Conservation (phyloP, 2,888 invertebrate genomes). For the Chloroclysta siterata region DNA sequence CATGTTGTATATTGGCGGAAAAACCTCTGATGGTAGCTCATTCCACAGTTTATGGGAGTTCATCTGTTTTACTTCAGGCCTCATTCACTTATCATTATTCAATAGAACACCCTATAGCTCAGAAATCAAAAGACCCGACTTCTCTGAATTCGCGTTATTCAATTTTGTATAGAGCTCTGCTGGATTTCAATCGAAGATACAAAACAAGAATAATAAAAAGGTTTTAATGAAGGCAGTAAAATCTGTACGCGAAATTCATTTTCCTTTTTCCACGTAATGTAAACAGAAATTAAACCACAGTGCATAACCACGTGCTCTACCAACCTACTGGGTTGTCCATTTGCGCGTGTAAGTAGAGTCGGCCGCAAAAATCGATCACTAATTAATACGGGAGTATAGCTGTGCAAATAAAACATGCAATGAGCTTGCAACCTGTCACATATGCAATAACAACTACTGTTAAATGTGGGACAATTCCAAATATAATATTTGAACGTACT, state of each 20-base stretch:
- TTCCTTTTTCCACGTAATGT: constrained; percentile 39
- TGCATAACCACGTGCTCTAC: constrained; percentile 36
- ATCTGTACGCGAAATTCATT: constrained; percentile 36
- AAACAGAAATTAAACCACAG: constrained; percentile 48
- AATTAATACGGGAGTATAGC: neutral
- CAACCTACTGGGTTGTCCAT: constrained; percentile 10
- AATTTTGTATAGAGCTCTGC: too few species aligned
- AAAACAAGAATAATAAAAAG: constrained; percentile 20
- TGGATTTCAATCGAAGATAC: constrained; percentile 14
- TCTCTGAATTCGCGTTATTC: neutral
- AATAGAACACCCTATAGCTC: neutral
- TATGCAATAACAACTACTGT: too few species aligned
- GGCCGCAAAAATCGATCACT: constrained; percentile 16
- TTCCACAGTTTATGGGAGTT: too few species aligned
- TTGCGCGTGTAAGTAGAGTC: constrained; percentile 22
- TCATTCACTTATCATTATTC: neutral
- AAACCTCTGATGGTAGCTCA: too few species aligned
- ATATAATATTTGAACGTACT: too few species aligned
- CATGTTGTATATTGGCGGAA: too few species aligned
- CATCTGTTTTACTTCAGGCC: too few species aligned
- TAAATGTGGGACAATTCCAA: too few species aligned
- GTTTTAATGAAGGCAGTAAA: constrained; percentile 32
- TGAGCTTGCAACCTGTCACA: neutral
- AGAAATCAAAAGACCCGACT: neutral
- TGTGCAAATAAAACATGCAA: constrained; percentile 7